Evolutionary conservation across 2,113 vertebrate genomes (phyloP), one percentile per base, ranked within the genome.

Genomic region (Python bivittatus): DNA sequence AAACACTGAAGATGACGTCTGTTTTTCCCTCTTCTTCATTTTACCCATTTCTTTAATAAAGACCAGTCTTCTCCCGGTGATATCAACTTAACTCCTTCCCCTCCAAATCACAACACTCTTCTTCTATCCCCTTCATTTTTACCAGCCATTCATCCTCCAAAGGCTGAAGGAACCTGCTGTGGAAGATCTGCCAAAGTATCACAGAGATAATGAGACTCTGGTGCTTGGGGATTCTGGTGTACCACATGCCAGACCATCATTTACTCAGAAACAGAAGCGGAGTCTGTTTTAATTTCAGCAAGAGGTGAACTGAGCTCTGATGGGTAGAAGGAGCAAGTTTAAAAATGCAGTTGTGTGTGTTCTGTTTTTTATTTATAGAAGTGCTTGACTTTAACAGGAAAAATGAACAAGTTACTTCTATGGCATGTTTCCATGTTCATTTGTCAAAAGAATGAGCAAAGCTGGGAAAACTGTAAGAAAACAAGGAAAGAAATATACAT

Each of bases 281-380:
- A 56, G 57, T n/a, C 92, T 6, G 23, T 91, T 84, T 88, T 92
- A 61, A 89, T 56, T 84, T 89, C 29, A 84, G 57, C 25, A 7
- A 33, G 23, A 54, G 83, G 13, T 64, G 56, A 27, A 89, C 54
- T 10, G 88, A 84, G n/a, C 13, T 88, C 22, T 83, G 90, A 88
- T 27, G 0, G n/a, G n/a, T 42, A 79, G 0, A 0, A 64, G 84
- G 12, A 86, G 83, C 85, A 93, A 91, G 84, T 93, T 89, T 72
- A 92, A 57, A 56, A 90, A 93, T 89, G 23, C 91, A 4, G 27
- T n/a, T 89, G 42, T 52, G 60, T 29, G 20, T 2, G 42, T 10
- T n/a, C 23, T 60, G 48, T 88, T 89, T 92, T 53, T n/a, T 44
- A 94, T 93, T 87, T 89, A n/a, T 86, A 42, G 42, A 93, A 90